A percentile compares a stretch with the other conserved stretches of the same genome.
These are phyloP conservation scores for Tragelaphus buxtoni DNA, from an alignment of 2,113 vertebrate genomes.

Conservation along the genomic window DNA sequence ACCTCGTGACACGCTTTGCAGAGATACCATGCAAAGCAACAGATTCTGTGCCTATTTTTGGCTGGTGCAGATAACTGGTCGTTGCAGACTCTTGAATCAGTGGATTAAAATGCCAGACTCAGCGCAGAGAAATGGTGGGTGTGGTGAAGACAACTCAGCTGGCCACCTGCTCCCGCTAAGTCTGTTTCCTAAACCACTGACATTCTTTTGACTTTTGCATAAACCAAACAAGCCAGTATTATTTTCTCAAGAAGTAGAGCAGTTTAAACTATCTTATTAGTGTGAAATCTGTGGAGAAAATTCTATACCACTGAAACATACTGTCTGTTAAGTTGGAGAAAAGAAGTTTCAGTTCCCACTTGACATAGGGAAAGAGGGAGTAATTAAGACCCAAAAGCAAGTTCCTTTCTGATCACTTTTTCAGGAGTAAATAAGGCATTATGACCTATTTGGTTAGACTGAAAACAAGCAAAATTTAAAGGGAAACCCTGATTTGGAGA, in stretches of 20 bases:
- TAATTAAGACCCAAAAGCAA: neutral
- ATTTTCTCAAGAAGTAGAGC: neutral
- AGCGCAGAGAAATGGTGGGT: neutral
- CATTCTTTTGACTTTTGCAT: neutral
- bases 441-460: neutral
- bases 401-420: neutral
- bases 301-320: neutral
- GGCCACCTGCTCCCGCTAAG: neutral
- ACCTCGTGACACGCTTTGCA: constrained; percentile 22
- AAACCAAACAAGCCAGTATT: neutral
- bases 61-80: constrained; percentile 40
- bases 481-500: neutral
- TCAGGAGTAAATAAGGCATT: neutral
- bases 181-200: neutral
- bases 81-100: neutral
- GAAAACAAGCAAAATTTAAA: constrained; percentile 35
- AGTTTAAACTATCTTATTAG: neutral
- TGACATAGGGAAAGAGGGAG: neutral
- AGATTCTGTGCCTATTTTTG: constrained; percentile 28
- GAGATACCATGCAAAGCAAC: constrained; percentile 37
- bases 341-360: neutral
- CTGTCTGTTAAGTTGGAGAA: neutral
- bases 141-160: neutral
- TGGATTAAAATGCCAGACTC: neutral
- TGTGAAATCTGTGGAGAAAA: neutral